phyloP scores from a whole-genome alignment of 1,140 invertebrate species.

The Arctopsyche grandis region DNA sequence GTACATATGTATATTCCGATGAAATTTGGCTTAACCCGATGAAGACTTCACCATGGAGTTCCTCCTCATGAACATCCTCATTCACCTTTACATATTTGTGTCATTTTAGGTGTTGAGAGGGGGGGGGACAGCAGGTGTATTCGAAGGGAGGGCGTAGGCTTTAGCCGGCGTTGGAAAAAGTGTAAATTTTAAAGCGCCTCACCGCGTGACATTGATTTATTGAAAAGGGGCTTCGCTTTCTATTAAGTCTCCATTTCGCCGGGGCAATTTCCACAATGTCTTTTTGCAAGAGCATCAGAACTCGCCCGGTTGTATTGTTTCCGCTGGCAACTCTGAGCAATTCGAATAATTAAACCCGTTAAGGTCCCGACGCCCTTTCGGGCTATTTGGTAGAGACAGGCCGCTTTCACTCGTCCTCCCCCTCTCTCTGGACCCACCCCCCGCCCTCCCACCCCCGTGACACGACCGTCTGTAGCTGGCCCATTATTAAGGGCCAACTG shows the following conservation, averaged over 20 bases:
- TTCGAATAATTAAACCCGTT: constrained; percentile 10
- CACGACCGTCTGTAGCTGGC: neutral
- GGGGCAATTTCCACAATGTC: neutral
- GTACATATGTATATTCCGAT: no score
- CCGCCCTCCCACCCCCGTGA: no score
- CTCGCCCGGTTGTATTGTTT: neutral
- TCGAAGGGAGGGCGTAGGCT: neutral
- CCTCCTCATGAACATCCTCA: no score
- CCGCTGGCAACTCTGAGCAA: neutral
- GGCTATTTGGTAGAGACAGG: neutral
- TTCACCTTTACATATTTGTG: no score
- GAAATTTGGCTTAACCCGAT: no score
- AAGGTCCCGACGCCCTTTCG: neutral
- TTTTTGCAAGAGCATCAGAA: neutral
- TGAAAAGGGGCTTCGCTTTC: neutral
- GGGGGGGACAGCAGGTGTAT: no score
- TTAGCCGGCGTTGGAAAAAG: neutral
- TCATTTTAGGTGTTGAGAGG: no score
- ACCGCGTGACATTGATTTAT: neutral
- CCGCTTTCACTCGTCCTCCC: neutral
- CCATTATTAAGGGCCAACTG: neutral
- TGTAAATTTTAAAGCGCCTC: neutral
- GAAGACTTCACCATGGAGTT: no score
- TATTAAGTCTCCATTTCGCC: neutral
- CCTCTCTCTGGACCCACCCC: neutral